phyloP scores from a whole-genome alignment of 2,797 vertebrate species.

The Myotis pilosus region DNA sequence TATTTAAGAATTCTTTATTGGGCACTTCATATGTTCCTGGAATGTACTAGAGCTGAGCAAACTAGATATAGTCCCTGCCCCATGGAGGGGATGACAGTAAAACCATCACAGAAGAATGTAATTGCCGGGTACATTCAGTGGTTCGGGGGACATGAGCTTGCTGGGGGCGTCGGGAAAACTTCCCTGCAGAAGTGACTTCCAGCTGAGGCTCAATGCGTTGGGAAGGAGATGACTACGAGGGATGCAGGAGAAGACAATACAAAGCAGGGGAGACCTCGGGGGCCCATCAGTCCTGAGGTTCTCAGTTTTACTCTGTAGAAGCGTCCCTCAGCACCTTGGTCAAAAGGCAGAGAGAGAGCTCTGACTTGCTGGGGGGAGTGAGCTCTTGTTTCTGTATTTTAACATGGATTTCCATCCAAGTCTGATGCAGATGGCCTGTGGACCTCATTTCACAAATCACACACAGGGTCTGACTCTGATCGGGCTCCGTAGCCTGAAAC shows the following conservation, averaged over 20 bases:
- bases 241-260: neutral
- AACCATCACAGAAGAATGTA: neutral
- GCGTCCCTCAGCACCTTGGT: neutral
- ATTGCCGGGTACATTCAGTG: neutral
- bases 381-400: neutral
- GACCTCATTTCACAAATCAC: neutral
- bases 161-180: rapidly evolving
- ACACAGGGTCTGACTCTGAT: neutral
- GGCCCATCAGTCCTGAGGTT: neutral
- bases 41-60: neutral
- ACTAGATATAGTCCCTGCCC: neutral
- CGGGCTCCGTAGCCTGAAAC: neutral
- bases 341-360: neutral
- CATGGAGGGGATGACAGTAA: neutral
- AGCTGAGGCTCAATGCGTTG: neutral
- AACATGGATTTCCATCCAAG: neutral
- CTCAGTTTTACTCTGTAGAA: neutral
- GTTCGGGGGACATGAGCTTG: rapidly evolving
- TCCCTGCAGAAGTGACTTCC: neutral
- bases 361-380: neutral
- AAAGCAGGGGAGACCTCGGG: neutral
- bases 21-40: neutral
- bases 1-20: conserved; percentile 18
- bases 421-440: neutral
- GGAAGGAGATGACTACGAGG: neutral